Conservation (phyloP, 2,113 vertebrate species). For the Onychostoma macrolepis region DNA sequence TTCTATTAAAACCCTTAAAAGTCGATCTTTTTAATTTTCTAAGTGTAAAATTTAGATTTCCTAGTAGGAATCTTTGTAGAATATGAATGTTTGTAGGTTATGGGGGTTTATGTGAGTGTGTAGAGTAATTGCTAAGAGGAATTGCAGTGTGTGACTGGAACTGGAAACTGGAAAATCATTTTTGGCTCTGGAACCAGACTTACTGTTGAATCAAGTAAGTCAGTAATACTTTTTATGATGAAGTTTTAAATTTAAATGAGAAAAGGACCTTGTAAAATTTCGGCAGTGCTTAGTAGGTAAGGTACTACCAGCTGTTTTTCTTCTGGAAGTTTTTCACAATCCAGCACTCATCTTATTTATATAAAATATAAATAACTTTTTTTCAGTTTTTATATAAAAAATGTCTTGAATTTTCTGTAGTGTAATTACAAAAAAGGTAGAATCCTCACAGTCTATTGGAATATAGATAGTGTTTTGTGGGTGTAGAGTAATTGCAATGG, state of each 20-base stretch:
- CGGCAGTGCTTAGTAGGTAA: neutral
- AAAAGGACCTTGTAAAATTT: neutral
- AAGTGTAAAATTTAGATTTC: neutral
- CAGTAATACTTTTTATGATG: no score
- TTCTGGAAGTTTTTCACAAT: neutral
- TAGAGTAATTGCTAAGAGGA: neutral
- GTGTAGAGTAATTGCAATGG: conserved; percentile 42
- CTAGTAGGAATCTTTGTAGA: neutral
- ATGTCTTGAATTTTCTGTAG: neutral
- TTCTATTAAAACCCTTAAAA: neutral
- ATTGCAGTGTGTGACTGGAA: conserved; percentile 50
- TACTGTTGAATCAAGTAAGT: conserved; percentile 60
- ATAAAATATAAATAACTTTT: neutral
- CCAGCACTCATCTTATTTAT: neutral
- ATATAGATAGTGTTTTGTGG: neutral
- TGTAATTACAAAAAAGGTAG: neutral
- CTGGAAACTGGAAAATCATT: conserved; percentile 44
- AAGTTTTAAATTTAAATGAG: neutral
- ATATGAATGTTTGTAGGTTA: no score
- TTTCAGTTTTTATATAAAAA: no score
- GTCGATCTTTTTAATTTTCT: neutral
- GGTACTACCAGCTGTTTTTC: neutral
- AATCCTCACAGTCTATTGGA: neutral
- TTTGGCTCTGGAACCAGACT: conserved; percentile 63
- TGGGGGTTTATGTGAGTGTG: neutral